Percentiles rank a stretch among this genome's conserved stretches.
Evolutionary conservation across 2,113 vertebrate genomes (phyloP).

Genomic region (Mystacornis crossleyi): DNA sequence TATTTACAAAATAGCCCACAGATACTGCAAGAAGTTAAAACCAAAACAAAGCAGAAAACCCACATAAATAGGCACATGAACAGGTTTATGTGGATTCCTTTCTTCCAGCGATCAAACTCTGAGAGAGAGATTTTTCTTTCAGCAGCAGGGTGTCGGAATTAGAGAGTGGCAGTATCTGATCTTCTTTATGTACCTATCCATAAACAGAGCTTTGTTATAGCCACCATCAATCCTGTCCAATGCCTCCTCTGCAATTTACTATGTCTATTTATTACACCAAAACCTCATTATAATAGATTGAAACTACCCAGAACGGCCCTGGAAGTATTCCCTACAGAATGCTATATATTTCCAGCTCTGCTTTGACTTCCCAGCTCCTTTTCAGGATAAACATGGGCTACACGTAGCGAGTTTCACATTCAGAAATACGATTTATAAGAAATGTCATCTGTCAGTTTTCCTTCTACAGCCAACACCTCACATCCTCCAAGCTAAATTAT

Average conservation of each 20-base stretch:
- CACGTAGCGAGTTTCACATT: not conserved
- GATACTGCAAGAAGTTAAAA: not conserved
- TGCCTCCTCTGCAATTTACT: not conserved
- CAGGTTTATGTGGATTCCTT: not conserved
- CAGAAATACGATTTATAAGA: not conserved
- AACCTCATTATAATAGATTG: not conserved
- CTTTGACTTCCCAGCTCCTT: not conserved
- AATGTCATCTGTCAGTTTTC: slow-evolving; percentile 11
- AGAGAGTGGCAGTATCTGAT: not conserved
- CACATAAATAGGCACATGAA: not conserved
- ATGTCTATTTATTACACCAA: not conserved
- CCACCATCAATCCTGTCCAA: not conserved
- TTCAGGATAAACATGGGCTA: not conserved
- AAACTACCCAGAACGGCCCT: not conserved
- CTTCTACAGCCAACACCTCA: not conserved
- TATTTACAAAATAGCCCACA: not conserved
- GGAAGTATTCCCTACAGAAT: not conserved
- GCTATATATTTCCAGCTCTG: not conserved
- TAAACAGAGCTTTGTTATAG: not conserved
- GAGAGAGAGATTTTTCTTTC: not conserved
- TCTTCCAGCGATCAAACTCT: not conserved
- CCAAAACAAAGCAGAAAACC: not conserved
- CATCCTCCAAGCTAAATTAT: not conserved
- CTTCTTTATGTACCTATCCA: not conserved
- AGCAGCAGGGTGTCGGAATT: not conserved